Conservation (phyloP, 2,113 vertebrate genomes). For the Lophura nycthemera region DNA sequence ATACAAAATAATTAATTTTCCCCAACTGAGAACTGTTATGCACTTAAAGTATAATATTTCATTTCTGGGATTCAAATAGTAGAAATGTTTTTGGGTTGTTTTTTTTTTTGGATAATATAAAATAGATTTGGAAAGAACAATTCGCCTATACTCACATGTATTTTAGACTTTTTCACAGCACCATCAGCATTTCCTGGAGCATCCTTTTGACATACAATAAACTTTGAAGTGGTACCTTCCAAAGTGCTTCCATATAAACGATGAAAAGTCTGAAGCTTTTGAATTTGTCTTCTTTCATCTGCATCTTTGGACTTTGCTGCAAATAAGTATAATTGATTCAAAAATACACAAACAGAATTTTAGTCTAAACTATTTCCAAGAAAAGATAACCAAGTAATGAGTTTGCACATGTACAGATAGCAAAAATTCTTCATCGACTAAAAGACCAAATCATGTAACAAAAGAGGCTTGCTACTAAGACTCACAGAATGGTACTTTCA, state of each 20-base stretch:
- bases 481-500: not conserved
- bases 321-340: not conserved
- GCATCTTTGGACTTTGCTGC: slow-evolving; percentile 35
- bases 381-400: not conserved
- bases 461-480: not conserved
- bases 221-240: not conserved
- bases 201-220: not conserved
- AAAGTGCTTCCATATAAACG: slow-evolving; percentile 54
- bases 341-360: not conserved
- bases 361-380: not conserved
- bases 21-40: not conserved
- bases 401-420: not conserved
- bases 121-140: not conserved
- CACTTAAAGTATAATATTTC: not conserved
- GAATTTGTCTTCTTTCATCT: not conserved
- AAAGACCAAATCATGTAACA: not conserved
- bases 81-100: not conserved
- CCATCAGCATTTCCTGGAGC: not conserved
- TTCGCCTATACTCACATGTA: not conserved
- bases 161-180: slow-evolving; percentile 10
- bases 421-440: not conserved
- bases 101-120: not conserved
- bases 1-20: not conserved
- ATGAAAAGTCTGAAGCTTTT: slow-evolving; percentile 45
- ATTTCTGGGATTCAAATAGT: not conserved